Conservation (phyloP, 2,113 vertebrate genomes). For the Calyptomena viridis region DNA sequence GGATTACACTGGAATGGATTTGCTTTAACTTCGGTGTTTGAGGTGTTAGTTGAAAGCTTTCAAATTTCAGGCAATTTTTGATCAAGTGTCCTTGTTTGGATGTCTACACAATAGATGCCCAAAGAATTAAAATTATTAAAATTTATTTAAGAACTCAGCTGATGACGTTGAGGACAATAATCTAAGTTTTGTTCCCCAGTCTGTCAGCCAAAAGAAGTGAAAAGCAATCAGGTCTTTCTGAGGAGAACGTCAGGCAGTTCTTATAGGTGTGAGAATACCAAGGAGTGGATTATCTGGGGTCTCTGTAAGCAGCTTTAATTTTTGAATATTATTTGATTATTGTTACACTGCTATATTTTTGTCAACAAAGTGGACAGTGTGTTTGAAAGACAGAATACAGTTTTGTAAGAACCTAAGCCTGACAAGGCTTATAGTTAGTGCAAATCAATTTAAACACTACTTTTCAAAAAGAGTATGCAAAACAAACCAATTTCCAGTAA, state of each 20-base stretch:
- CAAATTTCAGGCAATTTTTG: not conserved
- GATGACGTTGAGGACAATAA: not conserved
- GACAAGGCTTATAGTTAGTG: not conserved
- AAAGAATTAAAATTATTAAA: not conserved
- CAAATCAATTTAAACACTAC: not conserved
- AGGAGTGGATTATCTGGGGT: not conserved
- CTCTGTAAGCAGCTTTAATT: not conserved
- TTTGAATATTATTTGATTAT: not conserved
- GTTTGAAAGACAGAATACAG: not conserved
- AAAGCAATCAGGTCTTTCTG: not conserved
- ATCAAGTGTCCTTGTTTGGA: not conserved
- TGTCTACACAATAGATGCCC: not conserved
- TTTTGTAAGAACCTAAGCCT: not conserved
- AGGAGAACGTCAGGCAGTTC: not conserved
- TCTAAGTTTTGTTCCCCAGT: not conserved
- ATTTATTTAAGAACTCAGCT: not conserved
- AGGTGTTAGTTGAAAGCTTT: not conserved
- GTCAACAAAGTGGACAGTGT: not conserved
- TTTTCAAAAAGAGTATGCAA: not conserved
- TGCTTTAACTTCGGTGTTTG: not conserved
- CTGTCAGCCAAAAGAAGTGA: not conserved
- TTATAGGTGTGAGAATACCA: not conserved
- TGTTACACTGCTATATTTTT: not conserved
- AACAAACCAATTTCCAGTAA: not conserved
- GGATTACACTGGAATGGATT: not conserved